Percentiles rank a stretch among this genome's conserved stretches.
Evolutionary conservation across 2,888 invertebrate species (phyloP).

Genomic region (Synanthedon myopaeformis): DNA sequence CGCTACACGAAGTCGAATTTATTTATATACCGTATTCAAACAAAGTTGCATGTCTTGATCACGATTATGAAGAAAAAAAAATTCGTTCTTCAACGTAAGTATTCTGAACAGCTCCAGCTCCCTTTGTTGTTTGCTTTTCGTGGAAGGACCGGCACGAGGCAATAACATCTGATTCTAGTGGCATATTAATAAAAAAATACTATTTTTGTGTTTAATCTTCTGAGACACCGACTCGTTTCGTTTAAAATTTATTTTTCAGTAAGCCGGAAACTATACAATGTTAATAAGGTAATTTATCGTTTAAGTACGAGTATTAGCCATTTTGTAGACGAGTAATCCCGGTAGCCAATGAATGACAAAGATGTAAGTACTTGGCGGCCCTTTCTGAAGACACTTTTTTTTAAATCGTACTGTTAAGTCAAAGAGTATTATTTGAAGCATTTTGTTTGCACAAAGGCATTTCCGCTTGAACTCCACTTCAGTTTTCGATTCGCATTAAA

Average conservation of each 20-base stretch:
- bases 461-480: no score
- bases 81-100: background rate
- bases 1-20: no score
- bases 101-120: conserved; percentile 7
- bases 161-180: conserved; percentile 4
- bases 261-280: conserved; percentile 30
- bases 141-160: conserved; percentile 19
- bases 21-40: background rate
- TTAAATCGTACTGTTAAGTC: no score
- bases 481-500: no score
- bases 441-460: no score
- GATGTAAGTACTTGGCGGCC: conserved; percentile 1
- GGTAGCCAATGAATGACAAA: conserved; percentile 19
- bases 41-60: background rate
- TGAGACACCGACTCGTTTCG: conserved; percentile 3
- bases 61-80: background rate
- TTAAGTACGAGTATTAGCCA: conserved; percentile 13
- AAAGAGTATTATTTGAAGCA: no score
- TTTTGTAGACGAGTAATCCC: conserved; percentile 20
- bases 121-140: conserved; percentile 22
- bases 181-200: conserved; percentile 4
- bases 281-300: conserved; percentile 14
- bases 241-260: conserved; percentile 11
- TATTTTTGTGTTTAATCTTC: conserved; percentile 5
- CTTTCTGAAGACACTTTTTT: no score